A percentile compares a stretch with the other conserved stretches of the same genome.
Conservation (phyloP, 2,888 invertebrate species). For the Mythimna pallens region DNA sequence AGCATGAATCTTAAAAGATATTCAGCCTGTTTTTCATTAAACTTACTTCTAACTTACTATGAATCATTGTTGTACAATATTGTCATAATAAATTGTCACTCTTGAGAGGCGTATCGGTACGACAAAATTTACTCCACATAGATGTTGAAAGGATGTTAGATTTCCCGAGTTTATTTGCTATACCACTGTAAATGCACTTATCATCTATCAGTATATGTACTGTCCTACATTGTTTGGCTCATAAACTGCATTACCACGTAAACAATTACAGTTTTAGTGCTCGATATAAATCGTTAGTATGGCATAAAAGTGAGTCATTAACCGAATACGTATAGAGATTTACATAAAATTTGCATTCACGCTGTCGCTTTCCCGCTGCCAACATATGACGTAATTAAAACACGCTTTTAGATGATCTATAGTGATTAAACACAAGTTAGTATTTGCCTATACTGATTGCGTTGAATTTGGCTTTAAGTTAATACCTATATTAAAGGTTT, state of each 20-base stretch:
- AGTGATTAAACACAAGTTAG: conserved; percentile 59
- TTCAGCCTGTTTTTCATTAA: neutral
- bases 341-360: conserved; percentile 78
- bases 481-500: conserved; percentile 22
- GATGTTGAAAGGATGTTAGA: conserved; percentile 6
- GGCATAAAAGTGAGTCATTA: conserved; percentile 66
- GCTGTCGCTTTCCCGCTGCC: conserved; percentile 55
- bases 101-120: conserved; percentile 24
- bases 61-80: conserved; percentile 3
- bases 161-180: conserved; percentile 16
- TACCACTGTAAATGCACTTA: conserved; percentile 5
- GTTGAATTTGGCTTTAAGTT: conserved; percentile 33
- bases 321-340: conserved; percentile 70
- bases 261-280: conserved; percentile 48
- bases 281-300: conserved; percentile 51
- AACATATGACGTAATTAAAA: conserved; percentile 72
- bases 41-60: neutral
- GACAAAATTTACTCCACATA: conserved; percentile 24
- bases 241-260: conserved; percentile 20
- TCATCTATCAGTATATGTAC: neutral
- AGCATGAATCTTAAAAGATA: neutral
- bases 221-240: conserved; percentile 4
- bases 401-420: conserved; percentile 69
- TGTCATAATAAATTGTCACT: conserved; percentile 14
- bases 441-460: conserved; percentile 53